Percentiles rank a stretch among this genome's conserved stretches.
These are phyloP conservation scores for Salvelinus namaycush DNA, from an alignment of 2,113 vertebrate species.

Conservation along the genomic window DNA sequence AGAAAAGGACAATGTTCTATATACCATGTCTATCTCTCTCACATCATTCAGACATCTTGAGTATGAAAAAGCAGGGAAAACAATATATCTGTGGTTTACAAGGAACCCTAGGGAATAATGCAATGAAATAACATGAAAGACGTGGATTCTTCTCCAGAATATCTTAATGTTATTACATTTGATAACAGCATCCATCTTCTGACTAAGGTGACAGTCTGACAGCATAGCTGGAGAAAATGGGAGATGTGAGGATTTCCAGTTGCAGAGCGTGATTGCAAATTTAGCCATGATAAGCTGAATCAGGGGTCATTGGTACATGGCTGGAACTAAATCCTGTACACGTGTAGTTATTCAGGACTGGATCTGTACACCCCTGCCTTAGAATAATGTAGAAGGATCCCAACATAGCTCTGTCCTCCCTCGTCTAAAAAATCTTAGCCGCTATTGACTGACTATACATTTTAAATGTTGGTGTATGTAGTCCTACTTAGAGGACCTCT, in stretches of 20 bases:
- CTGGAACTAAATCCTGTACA: no score
- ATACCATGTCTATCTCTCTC: background rate
- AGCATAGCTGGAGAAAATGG: constrained; percentile 33
- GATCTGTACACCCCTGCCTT: no score
- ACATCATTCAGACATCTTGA: background rate
- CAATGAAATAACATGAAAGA: constrained; percentile 30
- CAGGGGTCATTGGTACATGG: no score
- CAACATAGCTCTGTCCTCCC: no score
- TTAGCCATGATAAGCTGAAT: background rate
- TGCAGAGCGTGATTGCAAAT: background rate
- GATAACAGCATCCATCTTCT: constrained; percentile 53
- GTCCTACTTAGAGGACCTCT: no score
- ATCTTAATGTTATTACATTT: constrained; percentile 38
- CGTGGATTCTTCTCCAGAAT: constrained; percentile 40
- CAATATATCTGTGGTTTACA: constrained; percentile 25
- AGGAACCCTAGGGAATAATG: constrained; percentile 13
- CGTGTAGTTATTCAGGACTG: no score
- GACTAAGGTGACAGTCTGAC: constrained; percentile 14
- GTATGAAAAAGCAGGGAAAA: constrained; percentile 38
- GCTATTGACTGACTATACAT: no score
- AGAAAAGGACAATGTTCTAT: background rate
- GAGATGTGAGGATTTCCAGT: constrained; percentile 20
- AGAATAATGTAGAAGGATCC: no score
- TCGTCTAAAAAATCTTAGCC: no score
- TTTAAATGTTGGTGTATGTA: no score